A percentile compares a stretch with the other conserved stretches of the same genome.
Conservation (phyloP, 2,888 invertebrate genomes). For the Ethmia dodecea region DNA sequence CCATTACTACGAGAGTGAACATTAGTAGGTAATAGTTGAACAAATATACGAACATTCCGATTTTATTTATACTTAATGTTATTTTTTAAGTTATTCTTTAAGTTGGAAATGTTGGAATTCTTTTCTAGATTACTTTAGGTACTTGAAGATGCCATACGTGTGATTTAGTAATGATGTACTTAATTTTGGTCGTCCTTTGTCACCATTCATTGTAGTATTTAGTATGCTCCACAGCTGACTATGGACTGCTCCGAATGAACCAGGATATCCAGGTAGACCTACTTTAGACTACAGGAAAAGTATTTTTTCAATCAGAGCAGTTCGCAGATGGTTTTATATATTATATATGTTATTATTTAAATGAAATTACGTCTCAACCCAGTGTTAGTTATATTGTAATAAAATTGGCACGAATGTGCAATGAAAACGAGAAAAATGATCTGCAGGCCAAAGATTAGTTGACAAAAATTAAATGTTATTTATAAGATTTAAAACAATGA, state of each 20-base stretch:
- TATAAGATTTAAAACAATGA: slow-evolving; percentile 28
- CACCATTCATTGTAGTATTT: not conserved
- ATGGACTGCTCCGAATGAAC: too few relatives aligned
- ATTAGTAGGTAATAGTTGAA: slow-evolving; percentile 42
- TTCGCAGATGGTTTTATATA: too few relatives aligned
- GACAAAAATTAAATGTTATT: slow-evolving; percentile 32
- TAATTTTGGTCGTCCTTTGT: slow-evolving; percentile 35
- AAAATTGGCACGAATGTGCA: slow-evolving; percentile 49
- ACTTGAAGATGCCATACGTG: slow-evolving; percentile 66
- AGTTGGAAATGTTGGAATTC: slow-evolving; percentile 19
- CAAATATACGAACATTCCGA: slow-evolving; percentile 53
- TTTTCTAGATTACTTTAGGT: slow-evolving; percentile 33
- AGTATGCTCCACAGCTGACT: too few relatives aligned
- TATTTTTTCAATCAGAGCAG: too few relatives aligned
- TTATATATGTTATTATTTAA: slow-evolving; percentile 17
- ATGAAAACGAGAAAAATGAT: slow-evolving; percentile 51
- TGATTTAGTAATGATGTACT: slow-evolving; percentile 57
- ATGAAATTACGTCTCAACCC: slow-evolving; percentile 37
- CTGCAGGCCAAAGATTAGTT: slow-evolving; percentile 74
- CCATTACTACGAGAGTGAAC: slow-evolving; percentile 46
- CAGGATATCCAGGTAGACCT: too few relatives aligned
- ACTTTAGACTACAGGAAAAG: too few relatives aligned
- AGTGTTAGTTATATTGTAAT: slow-evolving; percentile 42
- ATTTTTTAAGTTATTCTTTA: slow-evolving; percentile 2
- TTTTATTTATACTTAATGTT: slow-evolving; percentile 41